A percentile compares a stretch with the other conserved stretches of the same genome.
phyloP scores from a whole-genome alignment of 2,888 invertebrate species.

The Cerastis leucographa region DNA sequence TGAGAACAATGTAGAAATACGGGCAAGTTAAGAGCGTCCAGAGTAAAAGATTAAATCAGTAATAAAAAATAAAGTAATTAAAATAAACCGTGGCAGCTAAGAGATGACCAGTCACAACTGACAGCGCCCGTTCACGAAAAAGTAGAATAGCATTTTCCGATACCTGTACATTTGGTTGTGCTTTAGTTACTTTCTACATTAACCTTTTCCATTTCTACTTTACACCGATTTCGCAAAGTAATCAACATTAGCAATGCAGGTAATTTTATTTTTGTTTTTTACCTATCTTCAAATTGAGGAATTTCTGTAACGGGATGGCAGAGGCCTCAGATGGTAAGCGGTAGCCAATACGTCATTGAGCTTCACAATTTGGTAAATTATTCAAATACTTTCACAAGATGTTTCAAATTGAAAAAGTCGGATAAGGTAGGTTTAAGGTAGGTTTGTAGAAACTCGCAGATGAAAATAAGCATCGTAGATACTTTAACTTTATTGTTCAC shows the following conservation, averaged over 20 bases:
- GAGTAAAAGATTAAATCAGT: too few relatives aligned
- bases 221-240: slow-evolving; percentile 20
- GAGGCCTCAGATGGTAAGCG: slow-evolving; percentile 29
- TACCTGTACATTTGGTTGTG: background rate
- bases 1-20: too few relatives aligned
- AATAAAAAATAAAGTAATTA: too few relatives aligned
- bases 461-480: slow-evolving; percentile 22
- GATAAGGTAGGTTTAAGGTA: background rate
- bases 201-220: too few relatives aligned
- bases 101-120: too few relatives aligned
- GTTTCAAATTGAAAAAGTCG: slow-evolving; percentile 33
- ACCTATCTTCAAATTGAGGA: background rate
- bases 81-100: too few relatives aligned
- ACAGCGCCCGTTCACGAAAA: too few relatives aligned
- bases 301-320: background rate
- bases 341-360: slow-evolving; percentile 20
- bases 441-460: slow-evolving; percentile 5
- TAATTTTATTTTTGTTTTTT: background rate
- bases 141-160: background rate
- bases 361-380: slow-evolving; percentile 32
- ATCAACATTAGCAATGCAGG: slow-evolving; percentile 4
- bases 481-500: slow-evolving; percentile 26
- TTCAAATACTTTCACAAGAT: slow-evolving; percentile 10
- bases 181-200: background rate
- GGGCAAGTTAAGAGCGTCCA: too few relatives aligned